Conservation (phyloP, 2,888 invertebrate genomes). For the Norana najaformis region DNA sequence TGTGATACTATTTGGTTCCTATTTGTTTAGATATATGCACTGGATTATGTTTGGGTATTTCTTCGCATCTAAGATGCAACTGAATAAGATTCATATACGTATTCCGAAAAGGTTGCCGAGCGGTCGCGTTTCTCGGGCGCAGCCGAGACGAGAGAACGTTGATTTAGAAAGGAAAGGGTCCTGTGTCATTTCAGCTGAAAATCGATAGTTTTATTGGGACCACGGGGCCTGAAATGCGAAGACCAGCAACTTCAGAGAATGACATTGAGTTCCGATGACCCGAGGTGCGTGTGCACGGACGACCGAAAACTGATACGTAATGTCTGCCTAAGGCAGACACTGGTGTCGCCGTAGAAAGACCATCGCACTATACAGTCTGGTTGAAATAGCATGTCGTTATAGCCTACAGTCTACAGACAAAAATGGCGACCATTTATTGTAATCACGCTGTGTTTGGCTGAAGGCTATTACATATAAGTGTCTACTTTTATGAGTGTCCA, state of each 20-base stretch:
- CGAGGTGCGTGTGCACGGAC: background rate
- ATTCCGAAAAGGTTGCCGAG: background rate
- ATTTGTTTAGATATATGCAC: background rate
- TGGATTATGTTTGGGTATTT: background rate
- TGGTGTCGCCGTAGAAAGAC: background rate
- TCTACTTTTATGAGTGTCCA: background rate
- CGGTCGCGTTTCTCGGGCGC: background rate
- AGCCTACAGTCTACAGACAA: too few species aligned
- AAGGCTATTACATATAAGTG: too few species aligned
- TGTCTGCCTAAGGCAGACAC: background rate
- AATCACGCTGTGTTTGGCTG: too few species aligned
- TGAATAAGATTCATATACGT: background rate
- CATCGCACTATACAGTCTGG: too few species aligned
- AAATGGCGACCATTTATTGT: too few species aligned
- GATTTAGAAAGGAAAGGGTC: background rate
- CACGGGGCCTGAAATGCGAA: background rate
- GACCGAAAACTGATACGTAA: too few species aligned
- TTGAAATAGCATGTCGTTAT: too few species aligned
- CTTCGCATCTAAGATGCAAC: background rate
- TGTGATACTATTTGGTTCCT: background rate
- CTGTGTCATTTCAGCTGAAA: slow-evolving; percentile 8
- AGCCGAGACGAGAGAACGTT: background rate
- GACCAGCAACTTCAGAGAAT: slow-evolving; percentile 1
- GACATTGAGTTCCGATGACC: background rate
- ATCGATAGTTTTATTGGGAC: background rate